Evolutionary conservation across 2,888 invertebrate species (phyloP).

Genomic region (Cactoblastis cactorum): DNA sequence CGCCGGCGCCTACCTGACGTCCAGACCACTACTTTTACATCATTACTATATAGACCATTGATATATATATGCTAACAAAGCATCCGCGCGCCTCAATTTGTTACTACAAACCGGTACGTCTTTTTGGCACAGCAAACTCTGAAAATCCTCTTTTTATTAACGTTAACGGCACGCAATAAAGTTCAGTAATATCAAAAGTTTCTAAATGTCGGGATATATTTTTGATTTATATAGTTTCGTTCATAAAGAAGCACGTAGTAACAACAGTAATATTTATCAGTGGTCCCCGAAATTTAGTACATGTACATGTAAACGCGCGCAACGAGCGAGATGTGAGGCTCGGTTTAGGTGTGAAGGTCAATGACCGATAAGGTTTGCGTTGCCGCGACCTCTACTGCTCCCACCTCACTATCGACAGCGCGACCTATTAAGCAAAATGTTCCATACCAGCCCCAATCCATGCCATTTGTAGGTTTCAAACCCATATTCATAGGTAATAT

Average conservation of each 20-base stretch:
- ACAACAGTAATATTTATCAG: conserved; percentile 18
- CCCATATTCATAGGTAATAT: too few species aligned
- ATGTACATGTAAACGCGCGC: conserved; percentile 43
- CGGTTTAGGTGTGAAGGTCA: conserved; percentile 75
- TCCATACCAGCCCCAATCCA: conserved; percentile 21
- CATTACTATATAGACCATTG: conserved; percentile 23
- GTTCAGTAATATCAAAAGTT: not conserved
- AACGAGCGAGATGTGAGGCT: conserved; percentile 68
- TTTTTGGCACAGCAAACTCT: conserved; percentile 4
- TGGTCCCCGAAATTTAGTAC: conserved; percentile 48
- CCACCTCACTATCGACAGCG: conserved; percentile 48
- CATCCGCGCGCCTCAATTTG: conserved; percentile 8
- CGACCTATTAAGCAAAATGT: conserved; percentile 44
- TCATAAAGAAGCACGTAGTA: conserved; percentile 24
- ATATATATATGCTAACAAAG: conserved; percentile 16
- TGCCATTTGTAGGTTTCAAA: not conserved
- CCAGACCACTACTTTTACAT: conserved; percentile 39
- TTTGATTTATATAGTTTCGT: conserved; percentile 6
- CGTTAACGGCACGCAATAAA: conserved; percentile 1
- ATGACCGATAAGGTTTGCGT: conserved; percentile 74
- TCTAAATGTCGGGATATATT: not conserved
- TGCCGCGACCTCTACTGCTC: conserved; percentile 54
- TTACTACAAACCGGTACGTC: not conserved
- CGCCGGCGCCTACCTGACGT: conserved; percentile 62
- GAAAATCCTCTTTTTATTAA: not conserved